Percentiles rank a stretch among this genome's conserved stretches.
Conservation (phyloP, 2,888 invertebrate genomes). For the Drosophila recens region DNA sequence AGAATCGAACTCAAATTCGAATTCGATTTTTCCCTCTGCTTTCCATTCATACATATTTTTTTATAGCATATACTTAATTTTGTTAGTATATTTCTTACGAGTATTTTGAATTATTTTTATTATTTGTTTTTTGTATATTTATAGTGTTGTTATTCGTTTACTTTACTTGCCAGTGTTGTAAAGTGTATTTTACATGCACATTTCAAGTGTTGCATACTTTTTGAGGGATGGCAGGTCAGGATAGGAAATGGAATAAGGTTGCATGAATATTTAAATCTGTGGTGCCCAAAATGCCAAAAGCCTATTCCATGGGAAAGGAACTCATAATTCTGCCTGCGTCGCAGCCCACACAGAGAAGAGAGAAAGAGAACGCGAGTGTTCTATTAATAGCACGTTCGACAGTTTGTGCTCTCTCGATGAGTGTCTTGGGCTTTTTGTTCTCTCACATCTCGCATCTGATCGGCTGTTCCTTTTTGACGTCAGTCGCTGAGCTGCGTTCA, state of each 20-base stretch:
- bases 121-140: background rate
- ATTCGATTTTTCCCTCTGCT: conserved; percentile 6
- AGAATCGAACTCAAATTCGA: conserved; percentile 16
- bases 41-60: background rate
- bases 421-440: too few species aligned
- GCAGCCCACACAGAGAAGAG: too few species aligned
- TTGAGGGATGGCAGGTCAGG: background rate
- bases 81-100: conserved; percentile 15
- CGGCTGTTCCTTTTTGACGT: too few species aligned
- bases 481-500: too few species aligned
- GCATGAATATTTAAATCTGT: background rate
- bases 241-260: conserved; percentile 1
- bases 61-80: conserved; percentile 13
- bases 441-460: too few species aligned
- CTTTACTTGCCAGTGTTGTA: conserved; percentile 26
- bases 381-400: too few species aligned
- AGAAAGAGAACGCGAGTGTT: too few species aligned
- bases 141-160: conserved; percentile 30
- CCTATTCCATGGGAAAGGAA: too few species aligned
- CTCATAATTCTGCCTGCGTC: too few species aligned
- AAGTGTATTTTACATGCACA: conserved; percentile 32
- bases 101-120: conserved; percentile 5
- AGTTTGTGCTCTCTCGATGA: too few species aligned
- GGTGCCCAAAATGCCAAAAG: too few species aligned
- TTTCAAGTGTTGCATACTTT: conserved; percentile 26